Base-by-base conservation (phyloP, 1,140 invertebrate species). In the Cryptotermes secundus region DNA sequence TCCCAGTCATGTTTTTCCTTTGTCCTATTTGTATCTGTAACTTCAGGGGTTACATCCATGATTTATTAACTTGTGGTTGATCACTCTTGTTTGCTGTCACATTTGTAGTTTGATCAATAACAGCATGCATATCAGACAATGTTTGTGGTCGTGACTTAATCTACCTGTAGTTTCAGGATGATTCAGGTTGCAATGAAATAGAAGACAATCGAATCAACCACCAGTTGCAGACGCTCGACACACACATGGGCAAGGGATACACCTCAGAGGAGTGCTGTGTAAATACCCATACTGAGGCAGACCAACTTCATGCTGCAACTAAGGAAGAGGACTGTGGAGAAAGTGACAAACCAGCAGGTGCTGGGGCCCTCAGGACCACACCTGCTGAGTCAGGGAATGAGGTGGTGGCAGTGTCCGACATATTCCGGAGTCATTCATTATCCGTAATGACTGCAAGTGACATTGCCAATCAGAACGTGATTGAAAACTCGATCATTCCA, bases 391-490 rank as follows among this genome's bases (percentile, higher is more conserved):
- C n/a, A 7, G 59, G n/a, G 12, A 31, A n/a, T 2, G 12, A 31
- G 6, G 59, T 31, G 24, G 24, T n/a, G 26, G 9, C 9, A 49
- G 16, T 14, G 16, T 49, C 45, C 16, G 45, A 14, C 16, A 14
- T 49, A 19, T 49, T 49, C 16, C 59, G n/a, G n/a, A 26, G 24
- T 26, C 6, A 4, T 9, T 14, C 59, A n/a, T 65, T 3, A 4
- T 45, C 80, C 22, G 79, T 87, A 49, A 87, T 88, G 85, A 90
- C 89, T 31, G 90, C 91, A 86, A 92, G 91, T 87, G 92, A 93
- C 88, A 91, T 92, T 85, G 89, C 90, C n/a, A 94, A 94, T 88
- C 92, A 92, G 84, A 94, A 93, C 88, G 90, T 90, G 80, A 82
- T 2, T 31, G 59, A 65, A 12, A 26, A 65, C 45, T 9, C 16